Evolutionary conservation across 2,888 invertebrate genomes (phyloP), one percentile per base, ranked within the genome.

Genomic region (Meiosimyza platycephala): DNA sequence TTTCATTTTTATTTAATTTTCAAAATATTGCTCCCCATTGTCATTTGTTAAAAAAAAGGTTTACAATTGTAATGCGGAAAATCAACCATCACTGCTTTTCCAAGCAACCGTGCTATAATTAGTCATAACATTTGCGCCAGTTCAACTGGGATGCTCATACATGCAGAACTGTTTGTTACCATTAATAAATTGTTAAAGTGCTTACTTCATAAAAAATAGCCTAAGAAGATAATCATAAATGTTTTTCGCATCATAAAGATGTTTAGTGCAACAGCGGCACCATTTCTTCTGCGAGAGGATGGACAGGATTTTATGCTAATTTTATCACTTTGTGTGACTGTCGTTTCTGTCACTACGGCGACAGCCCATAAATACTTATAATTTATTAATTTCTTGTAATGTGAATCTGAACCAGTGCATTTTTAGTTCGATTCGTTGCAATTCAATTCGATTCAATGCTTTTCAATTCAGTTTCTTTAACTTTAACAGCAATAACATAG

Each of bases 321-420:
- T 85, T 86, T 86, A 85, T 85, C 85, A 85, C 85, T 85, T 85
- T 85, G 86, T 86, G 85, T 83, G 85, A 84, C 86, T 84, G 85
- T 86, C 85, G 81, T 74, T 70, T 79, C 79, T 82, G 82, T 81
- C 82, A 82, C 80, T 79, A 77, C 75, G 80, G 78, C 83, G 85
- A 85, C 85, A 85, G 85, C 84, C 83, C 85, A 85, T 84, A 84
- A 84, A 85, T 85, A 85, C 85, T 83, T 81, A 84, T 85, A 85
- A 84, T 84, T 84, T 84, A 84, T 85, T 84, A 84, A 80, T 79
- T 79, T 77, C 79, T 79, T 75, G 70, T 63, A 78, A 77, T 77
- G 75, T 74, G 76, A 74, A 74, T 74, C 55, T 54, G 48, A 64
- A 22, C 22, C 59, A 60, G 59, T 60, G 28, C 59, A 60, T 7